Evolutionary conservation across 1,140 invertebrate genomes (phyloP).

Genomic region (Lepidurus arcticus): DNA sequence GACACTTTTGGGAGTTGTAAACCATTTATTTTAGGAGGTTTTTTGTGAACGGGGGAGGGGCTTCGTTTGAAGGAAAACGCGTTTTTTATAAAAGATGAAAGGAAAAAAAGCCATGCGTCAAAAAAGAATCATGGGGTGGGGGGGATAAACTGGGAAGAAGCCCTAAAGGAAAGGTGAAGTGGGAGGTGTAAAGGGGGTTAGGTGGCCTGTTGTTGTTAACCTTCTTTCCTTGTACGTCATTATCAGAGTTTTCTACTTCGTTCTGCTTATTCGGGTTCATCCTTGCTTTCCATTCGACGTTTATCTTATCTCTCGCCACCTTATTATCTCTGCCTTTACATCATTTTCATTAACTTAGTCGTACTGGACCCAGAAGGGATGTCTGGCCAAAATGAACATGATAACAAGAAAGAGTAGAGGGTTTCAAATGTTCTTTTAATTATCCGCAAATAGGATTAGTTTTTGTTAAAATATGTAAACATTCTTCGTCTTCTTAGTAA

Average conservation of each 20-base stretch:
- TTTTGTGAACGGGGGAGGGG: constrained; percentile 34
- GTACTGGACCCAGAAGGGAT: background rate
- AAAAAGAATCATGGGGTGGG: constrained; percentile 39
- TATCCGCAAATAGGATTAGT: too few species aligned
- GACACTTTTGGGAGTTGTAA: too few species aligned
- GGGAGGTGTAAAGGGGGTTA: constrained; percentile 23
- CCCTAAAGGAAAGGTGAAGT: constrained; percentile 38
- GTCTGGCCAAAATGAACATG: background rate
- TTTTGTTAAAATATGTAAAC: too few species aligned
- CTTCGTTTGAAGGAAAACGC: background rate
- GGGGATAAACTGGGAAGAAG: constrained; percentile 45
- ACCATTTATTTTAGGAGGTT: constrained; percentile 31
- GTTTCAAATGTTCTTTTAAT: too few species aligned
- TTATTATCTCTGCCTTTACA: background rate
- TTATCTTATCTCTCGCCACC: background rate
- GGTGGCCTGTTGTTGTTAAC: constrained; percentile 19
- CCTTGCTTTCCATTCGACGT: background rate
- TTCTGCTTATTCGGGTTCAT: background rate
- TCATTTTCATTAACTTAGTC: too few species aligned
- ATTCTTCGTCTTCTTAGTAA: too few species aligned
- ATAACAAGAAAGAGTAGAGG: background rate
- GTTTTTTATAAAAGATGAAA: background rate
- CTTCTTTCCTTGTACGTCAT: constrained; percentile 18
- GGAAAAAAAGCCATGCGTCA: background rate
- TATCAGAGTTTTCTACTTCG: background rate